phyloP scores from a whole-genome alignment of 1,140 invertebrate species.

The Zaprionus camerounensis region DNA sequence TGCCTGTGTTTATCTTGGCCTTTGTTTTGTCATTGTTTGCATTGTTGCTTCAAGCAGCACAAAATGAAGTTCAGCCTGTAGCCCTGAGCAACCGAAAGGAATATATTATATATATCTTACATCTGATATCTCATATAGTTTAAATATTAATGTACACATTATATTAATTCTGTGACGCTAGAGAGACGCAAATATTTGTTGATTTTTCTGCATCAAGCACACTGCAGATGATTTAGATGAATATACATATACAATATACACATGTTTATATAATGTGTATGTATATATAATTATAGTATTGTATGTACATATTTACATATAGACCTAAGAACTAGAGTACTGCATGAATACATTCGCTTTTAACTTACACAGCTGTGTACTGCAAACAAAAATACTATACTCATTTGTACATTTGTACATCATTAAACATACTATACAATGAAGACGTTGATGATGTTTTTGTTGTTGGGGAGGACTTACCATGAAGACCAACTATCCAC shows the following conservation, averaged over 20 bases:
- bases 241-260: neutral
- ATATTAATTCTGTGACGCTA: neutral
- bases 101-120: conserved; percentile 12
- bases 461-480: too few relatives aligned
- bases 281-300: too few relatives aligned
- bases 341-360: too few relatives aligned
- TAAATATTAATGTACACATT: neutral
- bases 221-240: neutral
- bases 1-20: conserved; percentile 1
- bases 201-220: neutral
- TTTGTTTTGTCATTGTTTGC: conserved; percentile 7
- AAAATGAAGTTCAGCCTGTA: conserved; percentile 56
- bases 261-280: neutral
- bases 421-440: too few relatives aligned
- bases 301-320: too few relatives aligned
- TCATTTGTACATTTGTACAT: too few relatives aligned
- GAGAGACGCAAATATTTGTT: neutral
- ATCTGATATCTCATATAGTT: conserved; percentile 9
- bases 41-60: neutral
- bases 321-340: too few relatives aligned
- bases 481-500: too few relatives aligned
- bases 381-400: too few relatives aligned
- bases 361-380: too few relatives aligned
- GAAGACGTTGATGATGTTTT: too few relatives aligned
- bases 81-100: conserved; percentile 34